Evolutionary conservation across 2,113 vertebrate genomes (phyloP), one percentile per base, ranked within the genome.

Genomic region (Epinephelus fuscoguttatus): DNA sequence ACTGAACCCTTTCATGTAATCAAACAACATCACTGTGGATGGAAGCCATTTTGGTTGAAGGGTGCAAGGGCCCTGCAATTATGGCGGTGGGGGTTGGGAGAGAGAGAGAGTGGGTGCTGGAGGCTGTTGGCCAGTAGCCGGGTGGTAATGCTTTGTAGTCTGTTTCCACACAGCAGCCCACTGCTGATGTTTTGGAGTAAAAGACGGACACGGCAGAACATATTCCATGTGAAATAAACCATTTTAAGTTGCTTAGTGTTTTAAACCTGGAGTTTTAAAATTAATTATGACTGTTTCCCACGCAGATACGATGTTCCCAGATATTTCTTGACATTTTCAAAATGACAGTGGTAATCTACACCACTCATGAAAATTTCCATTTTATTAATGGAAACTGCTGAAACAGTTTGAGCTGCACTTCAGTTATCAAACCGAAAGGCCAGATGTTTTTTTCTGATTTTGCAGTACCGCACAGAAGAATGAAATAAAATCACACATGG

Each of bases 1-100:
- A 70, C 53, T 13, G 56, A 83, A 45, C 19, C 64, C 42, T 84
- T 71, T 84, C 60, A 55, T 80, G 70, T 68, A 74, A 62, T 64
- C 67, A 15, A 81, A 73, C 73, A 62, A 61, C 55, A 64, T 66
- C 76, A 37, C 72, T 68, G 85, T 82, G 78, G 78, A 89, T 75
- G 62, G 86, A 84, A 68, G 80, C 78, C 83, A 81, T 89, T 86
- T 90, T 84, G 80, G 87, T 85, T 87, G 73, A 87, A 90, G 83
- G 73, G 66, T 78, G 74, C 78, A 55, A 60, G 70, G 75, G 69
- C 81, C 67, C 74, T 75, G 49, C 81, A 83, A 79, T 89, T 75
- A 85, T 70, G 78, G 73, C 4, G 23, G 68, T 27, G 80, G 81
- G 81, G 84, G 89, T 30, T 66, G 49, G 81, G 76, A 74, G 71